phyloP scores from a whole-genome alignment of 35 echinoderm and acorn worm genomes.

The Heliocidaris erythrogramma region DNA sequence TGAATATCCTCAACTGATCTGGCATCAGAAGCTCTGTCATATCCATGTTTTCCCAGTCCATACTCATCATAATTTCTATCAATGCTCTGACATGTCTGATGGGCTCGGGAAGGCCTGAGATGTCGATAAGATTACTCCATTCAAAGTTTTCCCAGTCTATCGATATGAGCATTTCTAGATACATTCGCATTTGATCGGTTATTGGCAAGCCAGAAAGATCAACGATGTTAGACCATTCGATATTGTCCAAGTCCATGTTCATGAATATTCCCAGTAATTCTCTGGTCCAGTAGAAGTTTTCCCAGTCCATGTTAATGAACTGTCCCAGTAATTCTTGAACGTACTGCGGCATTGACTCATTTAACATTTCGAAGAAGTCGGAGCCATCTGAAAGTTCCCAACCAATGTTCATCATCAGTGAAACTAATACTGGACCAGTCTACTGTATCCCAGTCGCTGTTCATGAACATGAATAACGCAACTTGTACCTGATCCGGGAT shows the following conservation, averaged over 20 bases:
- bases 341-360: not conserved
- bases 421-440: not conserved
- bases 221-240: conserved; percentile 17
- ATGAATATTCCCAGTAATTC: not conserved
- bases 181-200: conserved; percentile 7
- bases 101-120: not conserved
- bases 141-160: conserved; percentile 19
- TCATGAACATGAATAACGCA: not conserved
- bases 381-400: not conserved
- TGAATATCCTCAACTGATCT: not conserved
- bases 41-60: conserved; percentile 22
- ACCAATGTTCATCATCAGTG: not conserved
- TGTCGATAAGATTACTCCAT: not conserved
- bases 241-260: not conserved
- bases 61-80: not conserved
- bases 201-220: conserved; percentile 23
- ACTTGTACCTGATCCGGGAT: not conserved
- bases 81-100: conserved; percentile 1
- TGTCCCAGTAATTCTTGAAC: not conserved
- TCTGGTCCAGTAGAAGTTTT: conserved; percentile 10
- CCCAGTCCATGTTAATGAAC: not conserved
- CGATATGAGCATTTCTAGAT: not conserved
- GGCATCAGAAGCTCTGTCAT: not conserved
- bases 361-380: not conserved
- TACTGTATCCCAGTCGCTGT: not conserved